Conservation (phyloP, 2,888 invertebrate species). For the Meandrusa payeni region DNA sequence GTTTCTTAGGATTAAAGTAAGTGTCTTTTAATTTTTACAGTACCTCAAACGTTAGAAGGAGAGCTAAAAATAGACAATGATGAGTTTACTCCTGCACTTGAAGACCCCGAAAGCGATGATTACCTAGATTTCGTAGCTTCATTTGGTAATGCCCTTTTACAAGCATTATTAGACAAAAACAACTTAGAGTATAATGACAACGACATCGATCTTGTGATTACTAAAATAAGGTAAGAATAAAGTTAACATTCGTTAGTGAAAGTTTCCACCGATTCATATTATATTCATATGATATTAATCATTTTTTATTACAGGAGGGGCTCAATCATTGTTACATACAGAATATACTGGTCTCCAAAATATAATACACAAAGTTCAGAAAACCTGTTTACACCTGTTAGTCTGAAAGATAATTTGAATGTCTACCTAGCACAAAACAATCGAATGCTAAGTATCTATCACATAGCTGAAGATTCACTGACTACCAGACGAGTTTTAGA, state of each 20-base stretch:
- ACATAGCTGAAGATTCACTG: constrained; percentile 69
- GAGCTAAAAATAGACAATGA: constrained; percentile 84
- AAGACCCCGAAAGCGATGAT: constrained; percentile 81
- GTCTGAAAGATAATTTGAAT: constrained; percentile 69
- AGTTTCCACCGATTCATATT: no score
- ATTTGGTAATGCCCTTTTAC: constrained; percentile 82
- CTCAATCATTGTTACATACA: constrained; percentile 83
- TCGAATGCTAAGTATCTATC: constrained; percentile 77
- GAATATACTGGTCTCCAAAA: constrained; percentile 84
- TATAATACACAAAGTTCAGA: constrained; percentile 57
- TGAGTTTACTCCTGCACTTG: constrained; percentile 80
- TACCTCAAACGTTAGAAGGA: constrained; percentile 86
- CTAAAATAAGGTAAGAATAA: constrained; percentile 80
- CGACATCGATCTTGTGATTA: constrained; percentile 81
- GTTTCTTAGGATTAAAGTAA: no score
- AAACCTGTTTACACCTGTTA: constrained; percentile 72
- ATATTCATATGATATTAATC: no score
- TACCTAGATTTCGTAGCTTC: constrained; percentile 81
- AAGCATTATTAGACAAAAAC: constrained; percentile 77
- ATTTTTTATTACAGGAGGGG: constrained; percentile 77
- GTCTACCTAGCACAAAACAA: constrained; percentile 70
- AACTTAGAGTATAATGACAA: constrained; percentile 74
- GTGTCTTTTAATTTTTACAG: no score
- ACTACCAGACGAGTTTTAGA: constrained; percentile 76
- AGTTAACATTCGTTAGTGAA: no score